Evolutionary conservation across 2,888 invertebrate genomes (phyloP).

Genomic region (Acrobasis repandana): DNA sequence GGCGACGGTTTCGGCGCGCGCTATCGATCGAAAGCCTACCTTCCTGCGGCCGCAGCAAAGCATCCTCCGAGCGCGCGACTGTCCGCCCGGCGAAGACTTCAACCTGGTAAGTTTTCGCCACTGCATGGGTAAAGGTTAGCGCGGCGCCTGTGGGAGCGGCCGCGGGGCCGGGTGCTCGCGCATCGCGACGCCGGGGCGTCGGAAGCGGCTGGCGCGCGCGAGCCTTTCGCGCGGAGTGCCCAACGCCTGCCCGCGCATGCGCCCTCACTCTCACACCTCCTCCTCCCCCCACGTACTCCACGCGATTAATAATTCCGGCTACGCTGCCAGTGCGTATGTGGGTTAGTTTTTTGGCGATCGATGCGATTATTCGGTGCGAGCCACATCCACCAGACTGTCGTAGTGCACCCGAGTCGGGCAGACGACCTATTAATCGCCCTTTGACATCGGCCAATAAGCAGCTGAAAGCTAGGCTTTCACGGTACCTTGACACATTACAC

Average conservation of each 20-base stretch:
- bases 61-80: constrained; percentile 92
- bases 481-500: neutral
- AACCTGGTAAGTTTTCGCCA: constrained; percentile 92
- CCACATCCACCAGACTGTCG: constrained; percentile 62
- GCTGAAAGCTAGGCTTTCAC: constrained; percentile 28
- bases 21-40: constrained; percentile 86
- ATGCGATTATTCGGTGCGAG: constrained; percentile 78
- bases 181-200: constrained; percentile 71
- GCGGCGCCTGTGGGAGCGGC: constrained; percentile 81
- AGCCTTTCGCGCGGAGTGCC: constrained; percentile 78
- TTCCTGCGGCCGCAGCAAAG: constrained; percentile 97
- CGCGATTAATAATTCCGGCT: constrained; percentile 82
- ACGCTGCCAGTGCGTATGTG: constrained; percentile 83
- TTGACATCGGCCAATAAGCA: constrained; percentile 55
- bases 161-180: constrained; percentile 76
- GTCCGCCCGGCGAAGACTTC: constrained; percentile 86
- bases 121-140: constrained; percentile 90
- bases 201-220: constrained; percentile 78
- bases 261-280: constrained; percentile 62
- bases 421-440: constrained; percentile 71
- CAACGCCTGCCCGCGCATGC: constrained; percentile 67
- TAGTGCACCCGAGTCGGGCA: constrained; percentile 61
- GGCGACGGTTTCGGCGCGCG: constrained; percentile 78
- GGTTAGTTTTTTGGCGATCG: constrained; percentile 83
- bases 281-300: constrained; percentile 62